Percentiles rank a stretch among this genome's conserved stretches.
Evolutionary conservation across 53 echinoderm and acorn worm genomes (phyloP).

Genomic region (Pentamera pediparva): DNA sequence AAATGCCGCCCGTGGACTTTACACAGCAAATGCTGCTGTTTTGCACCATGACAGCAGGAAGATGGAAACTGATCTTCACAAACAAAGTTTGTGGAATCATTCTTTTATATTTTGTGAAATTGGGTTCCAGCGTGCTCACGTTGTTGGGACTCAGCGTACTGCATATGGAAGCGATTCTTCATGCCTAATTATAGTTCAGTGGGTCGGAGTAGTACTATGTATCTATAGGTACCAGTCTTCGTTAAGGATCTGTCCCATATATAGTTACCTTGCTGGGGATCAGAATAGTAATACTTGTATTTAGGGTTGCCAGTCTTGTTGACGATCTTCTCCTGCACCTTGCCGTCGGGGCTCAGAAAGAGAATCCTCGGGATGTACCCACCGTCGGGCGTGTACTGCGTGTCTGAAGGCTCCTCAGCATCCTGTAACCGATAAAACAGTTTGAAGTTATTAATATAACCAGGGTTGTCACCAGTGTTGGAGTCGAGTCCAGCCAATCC

Average conservation of each 20-base stretch:
- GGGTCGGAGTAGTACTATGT: no score
- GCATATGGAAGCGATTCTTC: no score
- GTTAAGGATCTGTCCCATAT: not conserved
- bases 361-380: conserved; percentile 96
- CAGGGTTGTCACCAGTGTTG: not conserved
- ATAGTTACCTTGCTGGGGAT: conserved; percentile 65
- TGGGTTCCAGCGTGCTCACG: not conserved
- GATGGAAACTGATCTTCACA: no score
- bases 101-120: not conserved
- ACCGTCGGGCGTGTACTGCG: conserved; percentile 80
- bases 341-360: conserved; percentile 64
- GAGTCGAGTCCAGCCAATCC: not conserved
- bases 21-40: no score
- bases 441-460: not conserved
- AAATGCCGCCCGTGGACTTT: no score
- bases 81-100: no score
- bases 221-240: not conserved
- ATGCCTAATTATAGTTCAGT: no score
- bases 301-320: conserved; percentile 74
- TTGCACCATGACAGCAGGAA: no score
- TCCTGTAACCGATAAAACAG: conserved; percentile 47
- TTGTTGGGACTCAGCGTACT: no score
- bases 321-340: conserved; percentile 56
- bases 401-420: conserved; percentile 80
- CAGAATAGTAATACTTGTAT: conserved; percentile 89